These are phyloP conservation scores for Caranx ignobilis DNA, from an alignment of 2,113 vertebrate species.

Conservation along the genomic window DNA sequence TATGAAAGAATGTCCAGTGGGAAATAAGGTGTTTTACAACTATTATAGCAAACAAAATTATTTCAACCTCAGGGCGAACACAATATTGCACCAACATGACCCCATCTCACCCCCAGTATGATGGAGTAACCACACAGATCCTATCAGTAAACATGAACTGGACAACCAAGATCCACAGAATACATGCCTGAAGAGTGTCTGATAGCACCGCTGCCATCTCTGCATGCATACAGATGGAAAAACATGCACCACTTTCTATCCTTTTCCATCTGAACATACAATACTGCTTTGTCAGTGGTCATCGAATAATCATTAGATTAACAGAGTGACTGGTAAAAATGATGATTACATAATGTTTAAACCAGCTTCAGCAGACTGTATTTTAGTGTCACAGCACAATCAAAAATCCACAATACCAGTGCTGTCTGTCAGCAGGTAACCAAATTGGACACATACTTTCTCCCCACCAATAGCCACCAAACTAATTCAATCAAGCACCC, in stretches of 20 bases:
- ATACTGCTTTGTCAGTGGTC: conserved; percentile 37
- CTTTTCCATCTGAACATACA: conserved; percentile 32
- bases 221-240: conserved; percentile 64
- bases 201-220: conserved; percentile 58
- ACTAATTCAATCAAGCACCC: conserved; percentile 80
- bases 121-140: conserved; percentile 78
- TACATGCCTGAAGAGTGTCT: conserved; percentile 51
- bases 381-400: conserved; percentile 36
- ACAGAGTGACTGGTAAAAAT: background rate
- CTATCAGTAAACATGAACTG: conserved; percentile 79
- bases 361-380: background rate
- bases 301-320: conserved; percentile 27
- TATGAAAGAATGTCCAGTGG: conserved; percentile 77
- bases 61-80: conserved; percentile 82
- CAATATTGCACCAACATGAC: conserved; percentile 83
- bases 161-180: conserved; percentile 62
- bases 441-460: conserved; percentile 69
- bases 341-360: background rate
- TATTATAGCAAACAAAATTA: conserved; percentile 85
- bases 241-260: background rate
- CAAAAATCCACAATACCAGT: conserved; percentile 57
- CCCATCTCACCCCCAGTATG: conserved; percentile 72
- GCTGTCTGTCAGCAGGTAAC: conserved; percentile 68
- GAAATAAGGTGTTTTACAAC: conserved; percentile 86
- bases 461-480: conserved; percentile 68